phyloP scores from a whole-genome alignment of 2,113 vertebrate species.

The Epinephelus fuscoguttatus region DNA sequence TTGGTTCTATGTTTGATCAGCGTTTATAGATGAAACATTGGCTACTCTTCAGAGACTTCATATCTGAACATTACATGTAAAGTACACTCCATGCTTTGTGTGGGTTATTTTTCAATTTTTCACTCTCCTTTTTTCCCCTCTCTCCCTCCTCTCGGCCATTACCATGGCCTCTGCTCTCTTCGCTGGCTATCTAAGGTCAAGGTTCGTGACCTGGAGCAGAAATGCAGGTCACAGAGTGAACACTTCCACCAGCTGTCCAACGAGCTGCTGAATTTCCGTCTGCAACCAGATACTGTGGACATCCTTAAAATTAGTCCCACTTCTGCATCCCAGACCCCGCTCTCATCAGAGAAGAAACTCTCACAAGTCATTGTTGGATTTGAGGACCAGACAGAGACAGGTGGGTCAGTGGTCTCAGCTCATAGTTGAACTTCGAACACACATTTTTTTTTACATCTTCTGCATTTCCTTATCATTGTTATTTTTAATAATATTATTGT shows the following conservation, averaged over 20 bases:
- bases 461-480: not conserved
- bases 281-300: constrained; percentile 86
- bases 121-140: not conserved
- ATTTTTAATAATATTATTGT: not conserved
- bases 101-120: not conserved
- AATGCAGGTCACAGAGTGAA: constrained; percentile 92
- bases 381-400: constrained; percentile 72
- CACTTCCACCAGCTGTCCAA: constrained; percentile 91
- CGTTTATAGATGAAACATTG: constrained; percentile 20
- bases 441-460: too few species aligned
- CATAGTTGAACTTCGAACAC: not conserved
- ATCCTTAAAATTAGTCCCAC: constrained; percentile 71
- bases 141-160: not conserved
- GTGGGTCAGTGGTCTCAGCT: constrained; percentile 46
- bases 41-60: constrained; percentile 6
- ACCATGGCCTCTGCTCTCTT: constrained; percentile 4
- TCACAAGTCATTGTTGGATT: constrained; percentile 83
- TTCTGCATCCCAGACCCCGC: constrained; percentile 54
- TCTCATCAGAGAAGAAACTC: constrained; percentile 75
- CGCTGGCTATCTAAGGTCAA: constrained; percentile 85
- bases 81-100: not conserved
- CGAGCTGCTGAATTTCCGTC: constrained; percentile 89
- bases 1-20: constrained; percentile 50
- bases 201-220: constrained; percentile 92
- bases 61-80: constrained; percentile 31